Percentiles rank a stretch among this genome's conserved stretches.
Conservation (phyloP, 30 jellyfish, hydroid and myxozoan species). For the Rhopilema esculentum region DNA sequence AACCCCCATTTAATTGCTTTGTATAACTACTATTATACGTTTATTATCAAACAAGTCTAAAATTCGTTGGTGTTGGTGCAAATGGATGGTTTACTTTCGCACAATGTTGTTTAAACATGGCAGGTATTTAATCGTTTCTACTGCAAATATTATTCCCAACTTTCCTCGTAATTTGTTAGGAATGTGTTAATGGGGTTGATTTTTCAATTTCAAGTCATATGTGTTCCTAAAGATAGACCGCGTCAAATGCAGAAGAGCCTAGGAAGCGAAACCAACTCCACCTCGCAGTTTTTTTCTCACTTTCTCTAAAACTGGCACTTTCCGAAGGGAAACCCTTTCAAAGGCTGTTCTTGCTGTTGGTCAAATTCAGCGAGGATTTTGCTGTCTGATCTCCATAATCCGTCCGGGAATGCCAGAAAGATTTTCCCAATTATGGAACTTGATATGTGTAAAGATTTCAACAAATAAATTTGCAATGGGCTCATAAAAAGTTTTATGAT, state of each 20-base stretch:
- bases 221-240: not conserved
- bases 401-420: not conserved
- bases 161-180: not conserved
- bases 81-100: not conserved
- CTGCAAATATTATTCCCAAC: not conserved
- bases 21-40: not conserved
- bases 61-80: not conserved
- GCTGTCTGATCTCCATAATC: not conserved
- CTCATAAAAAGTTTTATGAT: not conserved
- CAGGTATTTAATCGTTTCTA: conserved; percentile 15
- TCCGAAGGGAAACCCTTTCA: no score
- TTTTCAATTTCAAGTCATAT: not conserved
- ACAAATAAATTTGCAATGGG: not conserved
- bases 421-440: not conserved
- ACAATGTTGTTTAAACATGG: not conserved
- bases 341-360: not conserved
- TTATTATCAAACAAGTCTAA: no score
- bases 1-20: no score
- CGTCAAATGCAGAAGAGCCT: not conserved
- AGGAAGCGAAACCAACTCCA: not conserved
- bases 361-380: not conserved
- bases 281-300: not conserved
- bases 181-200: not conserved
- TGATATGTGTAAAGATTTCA: not conserved
- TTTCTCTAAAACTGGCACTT: no score